These are phyloP conservation scores for Cichlasoma orientale DNA, from an alignment of 2,797 vertebrate genomes.

Conservation along the genomic window DNA sequence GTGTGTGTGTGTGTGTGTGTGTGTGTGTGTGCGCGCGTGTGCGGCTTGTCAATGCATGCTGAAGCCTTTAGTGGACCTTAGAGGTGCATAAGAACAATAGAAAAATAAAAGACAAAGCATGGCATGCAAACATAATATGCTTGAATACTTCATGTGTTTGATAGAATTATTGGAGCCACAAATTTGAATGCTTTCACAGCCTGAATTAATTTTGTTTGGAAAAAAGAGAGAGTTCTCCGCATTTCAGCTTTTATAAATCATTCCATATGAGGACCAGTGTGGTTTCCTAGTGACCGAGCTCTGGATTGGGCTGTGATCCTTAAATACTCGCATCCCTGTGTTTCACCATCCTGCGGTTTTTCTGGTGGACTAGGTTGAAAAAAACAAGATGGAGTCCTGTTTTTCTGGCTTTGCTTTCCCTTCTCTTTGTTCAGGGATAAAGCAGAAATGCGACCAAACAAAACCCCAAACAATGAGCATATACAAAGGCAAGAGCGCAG, in stretches of 20 bases:
- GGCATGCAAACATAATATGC: conserved; percentile 27
- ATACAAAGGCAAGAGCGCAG: conserved; percentile 62
- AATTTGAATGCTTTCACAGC: conserved; percentile 61
- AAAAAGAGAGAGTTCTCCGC: conserved; percentile 36
- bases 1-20: background rate
- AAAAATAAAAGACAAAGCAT: conserved; percentile 46
- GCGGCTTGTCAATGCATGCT: conserved; percentile 17
- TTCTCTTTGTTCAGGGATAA: conserved; percentile 74
- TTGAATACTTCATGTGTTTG: conserved; percentile 41
- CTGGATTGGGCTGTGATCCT: conserved; percentile 57
- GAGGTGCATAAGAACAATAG: conserved; percentile 18
- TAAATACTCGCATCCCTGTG: conserved; percentile 54
- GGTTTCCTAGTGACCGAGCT: conserved; percentile 53
- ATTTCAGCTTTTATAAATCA: conserved; percentile 48
- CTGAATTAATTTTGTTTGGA: conserved; percentile 53
- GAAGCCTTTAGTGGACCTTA: conserved; percentile 26
- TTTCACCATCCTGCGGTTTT: conserved; percentile 52
- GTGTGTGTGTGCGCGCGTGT: background rate
- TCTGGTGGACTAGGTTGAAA: conserved; percentile 49
- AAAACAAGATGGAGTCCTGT: conserved; percentile 49
- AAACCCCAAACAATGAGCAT: conserved; percentile 70
- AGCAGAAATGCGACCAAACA: conserved; percentile 64
- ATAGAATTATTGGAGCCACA: conserved; percentile 42
- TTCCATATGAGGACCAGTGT: conserved; percentile 55
- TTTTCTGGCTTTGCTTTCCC: conserved; percentile 52